phyloP scores from a whole-genome alignment of 2,888 invertebrate genomes.

The Thelaira solivaga region DNA sequence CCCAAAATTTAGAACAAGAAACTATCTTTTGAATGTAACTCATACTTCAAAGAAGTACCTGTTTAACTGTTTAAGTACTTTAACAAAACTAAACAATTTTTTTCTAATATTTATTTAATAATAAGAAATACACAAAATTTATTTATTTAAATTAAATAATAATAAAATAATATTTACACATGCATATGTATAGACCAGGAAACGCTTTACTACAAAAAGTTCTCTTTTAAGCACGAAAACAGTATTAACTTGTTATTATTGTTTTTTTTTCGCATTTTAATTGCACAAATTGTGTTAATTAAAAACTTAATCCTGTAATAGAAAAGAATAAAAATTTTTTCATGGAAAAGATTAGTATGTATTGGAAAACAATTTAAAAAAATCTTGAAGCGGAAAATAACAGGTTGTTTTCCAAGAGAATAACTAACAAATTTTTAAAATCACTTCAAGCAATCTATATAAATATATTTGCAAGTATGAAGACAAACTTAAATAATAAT shows the following conservation, averaged over 20 bases:
- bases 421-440: too few relatives aligned
- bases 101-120: conserved; percentile 48
- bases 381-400: too few relatives aligned
- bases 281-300: conserved; percentile 9
- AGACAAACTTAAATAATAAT: too few relatives aligned
- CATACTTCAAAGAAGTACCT: conserved; percentile 63
- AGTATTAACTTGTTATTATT: conserved; percentile 28
- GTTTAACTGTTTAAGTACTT: conserved; percentile 51
- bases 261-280: not conserved
- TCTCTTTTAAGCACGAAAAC: conserved; percentile 24
- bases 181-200: not conserved
- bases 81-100: conserved; percentile 24
- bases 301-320: too few relatives aligned
- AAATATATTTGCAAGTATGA: too few relatives aligned
- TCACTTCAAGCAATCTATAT: too few relatives aligned
- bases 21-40: conserved; percentile 19
- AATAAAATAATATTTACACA: too few relatives aligned
- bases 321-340: too few relatives aligned
- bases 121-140: conserved; percentile 28
- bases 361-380: too few relatives aligned
- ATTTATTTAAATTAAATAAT: too few relatives aligned
- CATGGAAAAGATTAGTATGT: too few relatives aligned
- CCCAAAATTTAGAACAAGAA: conserved; percentile 1
- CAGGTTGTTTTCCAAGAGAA: too few relatives aligned
- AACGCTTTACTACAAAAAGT: not conserved